Conservation (phyloP, 2,888 invertebrate genomes). For the Deilephila porcellus region DNA sequence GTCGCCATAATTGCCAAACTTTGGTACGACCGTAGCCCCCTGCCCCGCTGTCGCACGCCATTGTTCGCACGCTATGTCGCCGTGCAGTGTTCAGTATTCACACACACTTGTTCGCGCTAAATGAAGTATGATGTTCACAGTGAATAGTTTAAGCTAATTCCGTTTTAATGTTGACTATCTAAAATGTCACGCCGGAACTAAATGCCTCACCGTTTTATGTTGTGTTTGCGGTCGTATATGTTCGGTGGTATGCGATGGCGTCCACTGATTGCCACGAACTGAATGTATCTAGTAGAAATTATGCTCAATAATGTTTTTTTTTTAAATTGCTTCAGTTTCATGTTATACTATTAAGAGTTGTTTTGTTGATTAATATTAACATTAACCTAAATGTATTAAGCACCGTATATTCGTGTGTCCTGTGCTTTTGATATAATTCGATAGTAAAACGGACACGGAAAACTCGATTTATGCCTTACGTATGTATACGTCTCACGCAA, state of each 20-base stretch:
- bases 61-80: conserved; percentile 56
- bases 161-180: not conserved
- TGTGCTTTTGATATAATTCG: not conserved
- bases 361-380: no score
- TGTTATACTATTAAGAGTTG: no score
- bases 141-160: conserved; percentile 11
- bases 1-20: conserved; percentile 85
- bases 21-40: conserved; percentile 69
- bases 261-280: not conserved
- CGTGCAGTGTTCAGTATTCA: not conserved
- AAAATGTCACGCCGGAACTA: not conserved
- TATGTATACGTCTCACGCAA: conserved; percentile 18
- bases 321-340: not conserved
- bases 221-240: not conserved
- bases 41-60: conserved; percentile 72
- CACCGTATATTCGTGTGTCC: not conserved
- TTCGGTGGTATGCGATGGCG: conserved; percentile 2
- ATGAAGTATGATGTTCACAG: conserved; percentile 38
- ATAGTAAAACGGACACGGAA: conserved; percentile 11
- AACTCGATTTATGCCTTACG: conserved; percentile 19
- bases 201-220: not conserved
- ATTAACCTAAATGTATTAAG: no score
- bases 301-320: not conserved
- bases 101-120: conserved; percentile 22
- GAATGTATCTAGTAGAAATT: not conserved